A percentile compares a stretch with the other conserved stretches of the same genome.
Evolutionary conservation across 2,888 invertebrate genomes (phyloP).

Genomic region (Eupithecia abbreviata): DNA sequence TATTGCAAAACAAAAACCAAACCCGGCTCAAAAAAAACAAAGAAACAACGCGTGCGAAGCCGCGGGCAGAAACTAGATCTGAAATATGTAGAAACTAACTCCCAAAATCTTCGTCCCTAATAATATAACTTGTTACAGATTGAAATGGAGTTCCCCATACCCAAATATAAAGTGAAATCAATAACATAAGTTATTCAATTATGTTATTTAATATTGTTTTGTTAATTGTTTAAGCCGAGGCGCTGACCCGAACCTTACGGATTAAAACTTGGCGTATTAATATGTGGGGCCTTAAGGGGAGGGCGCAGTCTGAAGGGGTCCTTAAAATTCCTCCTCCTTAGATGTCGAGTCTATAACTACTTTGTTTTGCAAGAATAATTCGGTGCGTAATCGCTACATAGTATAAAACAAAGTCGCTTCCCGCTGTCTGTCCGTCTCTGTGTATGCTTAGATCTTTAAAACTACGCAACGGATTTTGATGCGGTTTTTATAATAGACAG

Average conservation of each 20-base stretch:
- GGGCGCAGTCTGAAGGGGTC: slow-evolving; percentile 11
- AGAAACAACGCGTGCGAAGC: neutral
- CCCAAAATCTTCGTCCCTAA: neutral
- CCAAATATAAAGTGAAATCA: slow-evolving; percentile 9
- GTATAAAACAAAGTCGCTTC: no score
- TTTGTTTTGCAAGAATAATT: no score
- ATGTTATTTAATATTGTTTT: slow-evolving; percentile 16
- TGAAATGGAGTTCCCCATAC: neutral
- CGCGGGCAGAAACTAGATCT: neutral
- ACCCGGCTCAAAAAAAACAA: no score
- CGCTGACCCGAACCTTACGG: slow-evolving; percentile 59
- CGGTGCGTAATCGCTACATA: no score
- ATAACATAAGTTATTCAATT: slow-evolving; percentile 20
- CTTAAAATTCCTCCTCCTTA: no score
- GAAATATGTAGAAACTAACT: neutral
- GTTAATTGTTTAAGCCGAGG: slow-evolving; percentile 27
- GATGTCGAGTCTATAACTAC: no score
- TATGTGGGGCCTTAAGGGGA: slow-evolving; percentile 52
- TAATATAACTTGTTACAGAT: neutral
- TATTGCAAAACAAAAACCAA: no score
- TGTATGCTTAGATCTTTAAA: no score
- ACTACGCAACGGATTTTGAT: no score
- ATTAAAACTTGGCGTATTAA: slow-evolving; percentile 56
- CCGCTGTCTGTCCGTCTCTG: no score
- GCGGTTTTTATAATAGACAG: no score